A percentile compares a stretch with the other conserved stretches of the same genome.
These are phyloP conservation scores for Tuberolachnus salignus DNA, from an alignment of 2,888 invertebrate genomes.

Conservation along the genomic window DNA sequence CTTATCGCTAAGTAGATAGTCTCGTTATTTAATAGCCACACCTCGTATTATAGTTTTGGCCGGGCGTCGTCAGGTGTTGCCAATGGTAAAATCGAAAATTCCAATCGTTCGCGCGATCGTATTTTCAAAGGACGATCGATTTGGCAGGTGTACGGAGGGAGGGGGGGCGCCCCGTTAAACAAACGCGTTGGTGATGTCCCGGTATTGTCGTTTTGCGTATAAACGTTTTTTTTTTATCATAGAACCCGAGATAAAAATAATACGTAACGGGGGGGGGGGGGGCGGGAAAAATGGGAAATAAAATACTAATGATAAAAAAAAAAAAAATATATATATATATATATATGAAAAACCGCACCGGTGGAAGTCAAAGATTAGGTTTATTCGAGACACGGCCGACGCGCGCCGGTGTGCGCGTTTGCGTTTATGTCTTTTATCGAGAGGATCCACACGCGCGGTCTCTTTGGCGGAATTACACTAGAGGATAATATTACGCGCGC, in stretches of 20 bases:
- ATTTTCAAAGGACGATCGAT: slow-evolving; percentile 18
- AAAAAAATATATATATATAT: no score
- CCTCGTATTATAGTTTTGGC: no score
- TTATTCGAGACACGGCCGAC: slow-evolving; percentile 15
- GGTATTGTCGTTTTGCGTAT: slow-evolving; percentile 2
- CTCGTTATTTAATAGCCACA: no score
- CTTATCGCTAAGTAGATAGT: no score
- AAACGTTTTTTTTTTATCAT: slow-evolving; percentile 31
- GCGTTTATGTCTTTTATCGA: slow-evolving; percentile 50
- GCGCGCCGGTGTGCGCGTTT: slow-evolving; percentile 32
- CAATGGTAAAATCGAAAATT: no score
- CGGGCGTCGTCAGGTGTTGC: no score
- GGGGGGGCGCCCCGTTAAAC: no score
- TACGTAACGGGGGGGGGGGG: no score
- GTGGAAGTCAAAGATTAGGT: slow-evolving; percentile 45
- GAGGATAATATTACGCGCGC: not conserved
- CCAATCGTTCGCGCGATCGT: no score
- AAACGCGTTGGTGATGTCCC: slow-evolving; percentile 11
- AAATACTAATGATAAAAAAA: no score
- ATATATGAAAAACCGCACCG: not conserved
- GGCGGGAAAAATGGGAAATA: not conserved
- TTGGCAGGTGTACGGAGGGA: slow-evolving; percentile 17
- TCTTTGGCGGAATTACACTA: slow-evolving; percentile 9
- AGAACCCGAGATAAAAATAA: slow-evolving; percentile 34
- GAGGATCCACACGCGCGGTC: slow-evolving; percentile 34